Evolutionary conservation across 2,888 invertebrate genomes (phyloP).

Genomic region (Gryllus longicercus): DNA sequence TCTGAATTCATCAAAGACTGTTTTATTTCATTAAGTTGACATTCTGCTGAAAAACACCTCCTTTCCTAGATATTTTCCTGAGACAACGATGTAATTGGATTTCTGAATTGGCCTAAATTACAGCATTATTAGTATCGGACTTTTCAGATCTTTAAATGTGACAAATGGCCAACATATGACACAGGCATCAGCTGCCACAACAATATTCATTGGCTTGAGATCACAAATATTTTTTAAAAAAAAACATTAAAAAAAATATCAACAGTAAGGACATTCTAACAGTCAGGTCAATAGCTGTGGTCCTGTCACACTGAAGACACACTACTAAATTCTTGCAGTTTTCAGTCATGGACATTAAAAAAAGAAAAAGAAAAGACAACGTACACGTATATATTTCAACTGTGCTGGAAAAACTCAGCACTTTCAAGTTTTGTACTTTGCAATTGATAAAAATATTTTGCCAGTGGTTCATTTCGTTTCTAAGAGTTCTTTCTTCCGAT

Average conservation of each 20-base stretch:
- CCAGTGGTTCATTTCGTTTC: slow-evolving; percentile 31
- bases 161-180: neutral
- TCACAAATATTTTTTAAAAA: neutral
- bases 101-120: no score
- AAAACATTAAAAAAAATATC: neutral
- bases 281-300: neutral
- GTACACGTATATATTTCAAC: slow-evolving; percentile 31
- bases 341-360: slow-evolving; percentile 6
- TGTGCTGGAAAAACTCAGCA: slow-evolving; percentile 36
- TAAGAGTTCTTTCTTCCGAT: slow-evolving; percentile 20
- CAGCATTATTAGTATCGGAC: no score
- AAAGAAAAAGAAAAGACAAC: slow-evolving; percentile 26
- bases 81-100: no score
- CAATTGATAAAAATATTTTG: slow-evolving; percentile 37
- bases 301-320: slow-evolving; percentile 1
- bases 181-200: neutral
- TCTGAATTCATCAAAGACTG: no score
- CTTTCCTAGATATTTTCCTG: no score
- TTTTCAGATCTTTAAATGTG: neutral
- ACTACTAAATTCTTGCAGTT: neutral
- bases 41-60: no score
- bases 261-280: neutral
- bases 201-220: slow-evolving; percentile 6
- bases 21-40: no score
- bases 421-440: slow-evolving; percentile 36